Base-by-base conservation (phyloP, 2,888 invertebrate species). In the Hyppa rectilinea region DNA sequence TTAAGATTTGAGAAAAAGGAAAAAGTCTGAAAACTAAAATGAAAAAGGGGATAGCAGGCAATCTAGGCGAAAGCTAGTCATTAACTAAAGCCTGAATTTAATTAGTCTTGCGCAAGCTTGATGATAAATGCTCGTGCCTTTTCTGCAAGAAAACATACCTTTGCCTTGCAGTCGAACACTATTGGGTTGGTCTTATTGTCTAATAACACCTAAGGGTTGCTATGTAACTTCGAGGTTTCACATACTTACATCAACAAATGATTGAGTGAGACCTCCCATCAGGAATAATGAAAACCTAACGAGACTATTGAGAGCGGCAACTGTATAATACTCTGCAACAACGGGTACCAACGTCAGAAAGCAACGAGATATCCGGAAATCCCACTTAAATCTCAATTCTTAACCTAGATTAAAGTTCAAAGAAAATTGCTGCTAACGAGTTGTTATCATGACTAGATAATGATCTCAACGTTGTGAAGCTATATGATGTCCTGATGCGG, bases 231-330 rank as follows among this genome's bases (percentile, higher is more conserved):
- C 5, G 49, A 26, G 26, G 26, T 26, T 7, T n/a, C n/a, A n/a
- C n/a, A n/a, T 4, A 23, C 9, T 14, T n/a, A 67, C 26, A 29
- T 38, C n/a, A 55, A 1, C 14, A 55, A 14, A 55, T 34, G 53
- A 12, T 75, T 49, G 65, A 75, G 65, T 71, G 65, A 29, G 40
- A 34, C 14, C 38, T 62, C 5, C 10, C 20, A 64, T 75, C 53
- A 63, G 26, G 6, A 4, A 64, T 47, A 40, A 63, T 74, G 26
- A 53, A 53, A 52, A 47, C 45, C 17, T 74, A n/a, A 38, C 45
- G 20, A 26, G 26, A 14, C 26, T 49, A 68, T 49, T 69, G 31
- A 49, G 9, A 23, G 59, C 49, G 10, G 14, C 9, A 52, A 45
- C 43, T 31, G 29, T 61, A 45, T 52, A 36, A 40, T 50, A 49